These are phyloP conservation scores for Pangasius djambal DNA, from an alignment of 2,797 vertebrate genomes.

Conservation along the genomic window DNA sequence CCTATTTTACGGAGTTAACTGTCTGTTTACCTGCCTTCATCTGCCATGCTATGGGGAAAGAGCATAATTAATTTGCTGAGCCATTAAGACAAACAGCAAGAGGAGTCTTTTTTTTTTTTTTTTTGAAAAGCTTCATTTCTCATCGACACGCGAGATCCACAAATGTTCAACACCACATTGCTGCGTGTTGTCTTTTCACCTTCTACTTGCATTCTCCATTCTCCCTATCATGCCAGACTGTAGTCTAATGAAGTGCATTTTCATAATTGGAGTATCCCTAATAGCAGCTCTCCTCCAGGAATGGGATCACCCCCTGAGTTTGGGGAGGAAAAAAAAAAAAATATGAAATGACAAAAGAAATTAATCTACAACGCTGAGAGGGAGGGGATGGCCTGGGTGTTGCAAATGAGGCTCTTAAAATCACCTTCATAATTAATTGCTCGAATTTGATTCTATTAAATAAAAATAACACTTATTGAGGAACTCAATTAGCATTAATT, in stretches of 20 bases:
- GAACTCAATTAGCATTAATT: constrained; percentile 99
- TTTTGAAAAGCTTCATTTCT: background rate
- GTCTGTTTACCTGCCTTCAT: constrained; percentile 42
- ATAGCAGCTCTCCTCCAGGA: constrained; percentile 55
- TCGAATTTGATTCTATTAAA: constrained; percentile 99
- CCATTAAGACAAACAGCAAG: constrained; percentile 25
- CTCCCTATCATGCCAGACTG: background rate
- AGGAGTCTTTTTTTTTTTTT: too few relatives aligned
- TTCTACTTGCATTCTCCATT: background rate
- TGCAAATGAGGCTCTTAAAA: constrained; percentile 98
- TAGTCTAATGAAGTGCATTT: constrained; percentile 48
- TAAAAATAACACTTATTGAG: constrained; percentile 99
- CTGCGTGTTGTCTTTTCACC: constrained; percentile 1
- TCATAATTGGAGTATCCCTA: constrained; percentile 49
- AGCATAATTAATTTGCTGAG: constrained; percentile 25
- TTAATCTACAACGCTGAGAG: constrained; percentile 60
- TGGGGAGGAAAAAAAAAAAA: constrained; percentile 28
- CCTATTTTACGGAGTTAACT: constrained; percentile 26
- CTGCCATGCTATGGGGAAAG: constrained; percentile 17
- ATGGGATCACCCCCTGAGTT: constrained; percentile 52
- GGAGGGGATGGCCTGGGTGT: constrained; percentile 66
- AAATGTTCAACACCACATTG: background rate
- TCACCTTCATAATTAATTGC: constrained; percentile 99
- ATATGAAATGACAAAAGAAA: constrained; percentile 62
- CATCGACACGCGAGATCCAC: background rate